Evolutionary conservation across 1,140 invertebrate genomes (phyloP).

Genomic region (Galleria mellonella): DNA sequence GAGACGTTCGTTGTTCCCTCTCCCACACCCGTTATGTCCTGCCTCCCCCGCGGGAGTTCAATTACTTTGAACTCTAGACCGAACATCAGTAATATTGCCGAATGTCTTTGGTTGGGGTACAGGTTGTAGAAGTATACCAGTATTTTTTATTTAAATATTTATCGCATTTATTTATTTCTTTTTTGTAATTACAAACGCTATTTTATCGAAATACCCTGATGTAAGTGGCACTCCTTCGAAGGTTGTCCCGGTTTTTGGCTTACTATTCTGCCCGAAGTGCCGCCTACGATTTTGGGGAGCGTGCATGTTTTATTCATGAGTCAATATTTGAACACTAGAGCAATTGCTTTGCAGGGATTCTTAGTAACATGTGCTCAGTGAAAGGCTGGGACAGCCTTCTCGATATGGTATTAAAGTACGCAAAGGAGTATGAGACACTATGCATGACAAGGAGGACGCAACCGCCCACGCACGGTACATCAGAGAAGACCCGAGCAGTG

Average conservation of each 20-base stretch:
- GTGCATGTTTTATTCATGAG: slow-evolving; percentile 50
- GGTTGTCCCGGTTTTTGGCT: slow-evolving; percentile 75
- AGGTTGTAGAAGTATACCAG: slow-evolving; percentile 66
- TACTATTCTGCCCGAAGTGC: slow-evolving; percentile 55
- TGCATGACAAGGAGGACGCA: slow-evolving; percentile 27
- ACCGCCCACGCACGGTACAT: background rate
- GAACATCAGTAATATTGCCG: slow-evolving; percentile 57
- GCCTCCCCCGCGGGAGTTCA: slow-evolving; percentile 36
- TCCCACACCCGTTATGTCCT: slow-evolving; percentile 13
- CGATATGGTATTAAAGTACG: slow-evolving; percentile 19
- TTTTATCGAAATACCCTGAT: slow-evolving; percentile 43
- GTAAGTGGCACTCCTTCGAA: slow-evolving; percentile 72
- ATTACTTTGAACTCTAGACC: slow-evolving; percentile 59
- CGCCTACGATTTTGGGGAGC: slow-evolving; percentile 42
- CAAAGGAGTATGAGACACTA: slow-evolving; percentile 37
- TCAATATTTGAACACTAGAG: slow-evolving; percentile 46
- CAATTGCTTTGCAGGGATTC: slow-evolving; percentile 57
- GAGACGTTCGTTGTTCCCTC: slow-evolving; percentile 45
- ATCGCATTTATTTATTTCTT: slow-evolving; percentile 71
- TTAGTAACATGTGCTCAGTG: slow-evolving; percentile 32
- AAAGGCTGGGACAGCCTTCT: slow-evolving; percentile 70
- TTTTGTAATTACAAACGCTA: slow-evolving; percentile 55
- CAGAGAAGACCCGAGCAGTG: too few species aligned
- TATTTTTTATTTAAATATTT: slow-evolving; percentile 66
- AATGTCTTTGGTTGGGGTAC: slow-evolving; percentile 69